A percentile compares a stretch with the other conserved stretches of the same genome.
phyloP scores from a whole-genome alignment of 2,888 invertebrate species.

The Lasius platythorax region DNA sequence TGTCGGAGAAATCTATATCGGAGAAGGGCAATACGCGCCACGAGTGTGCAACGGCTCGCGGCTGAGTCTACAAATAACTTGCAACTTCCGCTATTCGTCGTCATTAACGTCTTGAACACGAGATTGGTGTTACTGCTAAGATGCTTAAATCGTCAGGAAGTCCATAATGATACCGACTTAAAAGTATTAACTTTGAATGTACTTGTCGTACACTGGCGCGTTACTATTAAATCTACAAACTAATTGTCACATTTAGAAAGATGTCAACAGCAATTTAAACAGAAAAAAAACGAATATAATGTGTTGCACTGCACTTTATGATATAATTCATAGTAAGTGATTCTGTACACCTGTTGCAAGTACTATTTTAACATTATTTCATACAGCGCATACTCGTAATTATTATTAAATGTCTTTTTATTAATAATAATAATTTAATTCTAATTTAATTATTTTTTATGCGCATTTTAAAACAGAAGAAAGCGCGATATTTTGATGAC shows the following conservation, averaged over 20 bases:
- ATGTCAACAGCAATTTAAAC: neutral
- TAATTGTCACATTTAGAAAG: neutral
- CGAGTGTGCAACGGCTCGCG: constrained; percentile 26
- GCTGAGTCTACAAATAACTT: constrained; percentile 32
- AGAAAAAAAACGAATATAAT: neutral
- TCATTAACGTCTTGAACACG: constrained; percentile 38
- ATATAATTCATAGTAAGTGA: constrained; percentile 8
- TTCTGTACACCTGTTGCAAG: constrained; percentile 37
- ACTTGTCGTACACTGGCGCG: too few species aligned
- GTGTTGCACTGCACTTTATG: neutral
- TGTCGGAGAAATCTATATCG: constrained; percentile 50
- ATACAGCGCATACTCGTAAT: neutral
- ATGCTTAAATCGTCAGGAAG: neutral
- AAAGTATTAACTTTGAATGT: neutral
- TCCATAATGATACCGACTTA: constrained; percentile 10
- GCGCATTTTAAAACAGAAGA: neutral
- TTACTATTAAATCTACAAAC: constrained; percentile 3
- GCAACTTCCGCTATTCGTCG: constrained; percentile 40
- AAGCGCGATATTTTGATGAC: neutral
- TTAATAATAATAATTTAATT: constrained; percentile 18
- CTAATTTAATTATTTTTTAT: neutral
- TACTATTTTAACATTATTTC: constrained; percentile 8
- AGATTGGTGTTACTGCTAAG: constrained; percentile 9
- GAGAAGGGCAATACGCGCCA: constrained; percentile 33
- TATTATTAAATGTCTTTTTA: constrained; percentile 9